Evolutionary conservation across 2,113 vertebrate species (phyloP).

Genomic region (Carlito syrichta): DNA sequence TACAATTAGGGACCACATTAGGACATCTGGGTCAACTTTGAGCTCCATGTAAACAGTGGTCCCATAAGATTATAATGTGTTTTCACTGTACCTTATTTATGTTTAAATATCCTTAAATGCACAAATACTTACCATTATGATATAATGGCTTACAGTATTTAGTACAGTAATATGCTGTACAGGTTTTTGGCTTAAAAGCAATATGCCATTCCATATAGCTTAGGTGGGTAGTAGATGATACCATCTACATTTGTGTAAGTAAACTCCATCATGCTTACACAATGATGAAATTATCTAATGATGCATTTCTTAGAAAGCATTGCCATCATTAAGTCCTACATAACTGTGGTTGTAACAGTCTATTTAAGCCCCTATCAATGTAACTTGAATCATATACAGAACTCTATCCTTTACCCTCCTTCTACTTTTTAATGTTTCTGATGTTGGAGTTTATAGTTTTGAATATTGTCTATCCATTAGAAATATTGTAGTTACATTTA

Average conservation of each 20-base stretch:
- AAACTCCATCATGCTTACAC: background rate
- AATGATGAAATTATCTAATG: background rate
- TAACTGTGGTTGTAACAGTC: background rate
- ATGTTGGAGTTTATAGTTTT: background rate
- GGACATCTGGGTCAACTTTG: background rate
- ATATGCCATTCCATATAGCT: background rate
- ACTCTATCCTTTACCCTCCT: background rate
- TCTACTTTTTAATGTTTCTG: background rate
- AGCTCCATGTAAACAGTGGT: background rate
- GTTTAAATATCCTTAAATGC: background rate
- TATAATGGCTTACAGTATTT: background rate
- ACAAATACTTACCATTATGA: background rate
- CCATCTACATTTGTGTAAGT: background rate
- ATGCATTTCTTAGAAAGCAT: background rate
- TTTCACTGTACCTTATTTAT: background rate
- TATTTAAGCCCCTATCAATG: background rate
- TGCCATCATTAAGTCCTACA: background rate
- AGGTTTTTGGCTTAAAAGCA: background rate
- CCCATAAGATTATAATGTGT: background rate
- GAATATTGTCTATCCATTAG: too few relatives aligned
- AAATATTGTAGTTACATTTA: background rate
- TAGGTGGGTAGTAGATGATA: background rate
- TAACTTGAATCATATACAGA: background rate
- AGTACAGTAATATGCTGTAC: background rate
- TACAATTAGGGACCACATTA: background rate